These are phyloP conservation scores for Pelodiscus sinensis DNA, from an alignment of 2,113 vertebrate genomes.

Conservation along the genomic window DNA sequence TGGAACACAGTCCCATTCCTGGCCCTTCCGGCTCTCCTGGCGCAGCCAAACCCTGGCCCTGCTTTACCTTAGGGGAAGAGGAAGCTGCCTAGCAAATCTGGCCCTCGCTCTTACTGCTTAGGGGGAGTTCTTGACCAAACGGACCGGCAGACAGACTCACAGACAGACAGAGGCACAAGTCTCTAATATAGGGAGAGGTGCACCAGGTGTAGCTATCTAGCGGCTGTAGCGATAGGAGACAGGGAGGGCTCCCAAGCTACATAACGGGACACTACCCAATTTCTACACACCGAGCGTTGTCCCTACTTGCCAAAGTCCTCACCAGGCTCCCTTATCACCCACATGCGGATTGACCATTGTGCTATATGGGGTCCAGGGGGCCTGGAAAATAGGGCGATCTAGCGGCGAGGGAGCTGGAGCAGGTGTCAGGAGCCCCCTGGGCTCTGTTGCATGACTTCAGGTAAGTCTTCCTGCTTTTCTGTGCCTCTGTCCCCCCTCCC, in stretches of 20 bases:
- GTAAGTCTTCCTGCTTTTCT: background rate
- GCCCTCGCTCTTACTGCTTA: no score
- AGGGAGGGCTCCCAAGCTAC: background rate
- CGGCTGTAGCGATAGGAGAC: background rate
- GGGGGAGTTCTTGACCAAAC: no score
- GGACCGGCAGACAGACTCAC: no score
- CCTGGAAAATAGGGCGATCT: background rate
- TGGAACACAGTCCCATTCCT: no score
- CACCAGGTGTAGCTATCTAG: no score
- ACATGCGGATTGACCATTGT: accelerated
- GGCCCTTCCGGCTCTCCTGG: no score
- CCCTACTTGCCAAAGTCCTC: background rate
- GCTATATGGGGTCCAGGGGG: background rate
- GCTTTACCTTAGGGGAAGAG: no score
- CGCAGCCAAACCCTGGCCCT: no score
- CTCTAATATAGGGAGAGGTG: no score
- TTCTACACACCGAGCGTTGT: background rate
- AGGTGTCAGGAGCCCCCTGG: background rate
- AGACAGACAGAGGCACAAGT: no score
- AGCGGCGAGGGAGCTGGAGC: background rate
- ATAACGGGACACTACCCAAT: background rate
- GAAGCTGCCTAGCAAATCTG: no score
- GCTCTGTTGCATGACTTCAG: background rate
- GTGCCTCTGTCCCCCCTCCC: background rate
- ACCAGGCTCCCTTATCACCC: background rate